Evolutionary conservation across 2,888 invertebrate genomes (phyloP).

Genomic region (Physocephala rufipes): DNA sequence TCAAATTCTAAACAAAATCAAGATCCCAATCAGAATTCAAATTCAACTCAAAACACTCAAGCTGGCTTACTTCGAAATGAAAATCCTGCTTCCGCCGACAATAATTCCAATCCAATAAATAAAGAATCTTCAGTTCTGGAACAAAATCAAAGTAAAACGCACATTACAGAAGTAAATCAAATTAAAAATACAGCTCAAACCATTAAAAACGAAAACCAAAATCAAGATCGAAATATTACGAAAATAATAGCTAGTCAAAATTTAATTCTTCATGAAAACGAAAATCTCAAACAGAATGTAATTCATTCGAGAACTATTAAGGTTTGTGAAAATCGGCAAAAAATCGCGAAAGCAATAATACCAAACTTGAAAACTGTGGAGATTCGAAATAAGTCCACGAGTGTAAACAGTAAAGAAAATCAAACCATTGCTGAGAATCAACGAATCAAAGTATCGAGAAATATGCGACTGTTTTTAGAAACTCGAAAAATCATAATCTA

Average conservation of each 20-base stretch:
- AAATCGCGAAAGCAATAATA: not conserved
- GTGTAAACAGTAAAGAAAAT: constrained; percentile 12
- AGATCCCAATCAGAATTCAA: not conserved
- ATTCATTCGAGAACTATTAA: not conserved
- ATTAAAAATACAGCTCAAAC: not conserved
- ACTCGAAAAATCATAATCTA: constrained; percentile 54
- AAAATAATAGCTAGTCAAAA: not conserved
- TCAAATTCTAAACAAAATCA: not conserved
- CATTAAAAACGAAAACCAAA: not conserved
- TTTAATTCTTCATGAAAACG: not conserved
- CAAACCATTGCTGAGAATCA: not conserved
- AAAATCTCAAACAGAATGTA: not conserved
- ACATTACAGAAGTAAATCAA: not conserved
- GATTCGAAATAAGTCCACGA: not conserved
- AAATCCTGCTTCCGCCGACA: not conserved
- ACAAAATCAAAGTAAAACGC: not conserved
- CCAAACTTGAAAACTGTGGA: not conserved
- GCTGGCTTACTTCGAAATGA: not conserved
- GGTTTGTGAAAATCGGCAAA: not conserved
- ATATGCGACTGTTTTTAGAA: constrained; percentile 55
- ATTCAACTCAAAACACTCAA: not conserved
- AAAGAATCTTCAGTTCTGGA: not conserved
- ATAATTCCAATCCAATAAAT: not conserved
- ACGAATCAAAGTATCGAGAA: constrained; percentile 49
- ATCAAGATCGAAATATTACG: not conserved